Conservation (phyloP, 2,888 invertebrate genomes). For the Tipula vernalis region DNA sequence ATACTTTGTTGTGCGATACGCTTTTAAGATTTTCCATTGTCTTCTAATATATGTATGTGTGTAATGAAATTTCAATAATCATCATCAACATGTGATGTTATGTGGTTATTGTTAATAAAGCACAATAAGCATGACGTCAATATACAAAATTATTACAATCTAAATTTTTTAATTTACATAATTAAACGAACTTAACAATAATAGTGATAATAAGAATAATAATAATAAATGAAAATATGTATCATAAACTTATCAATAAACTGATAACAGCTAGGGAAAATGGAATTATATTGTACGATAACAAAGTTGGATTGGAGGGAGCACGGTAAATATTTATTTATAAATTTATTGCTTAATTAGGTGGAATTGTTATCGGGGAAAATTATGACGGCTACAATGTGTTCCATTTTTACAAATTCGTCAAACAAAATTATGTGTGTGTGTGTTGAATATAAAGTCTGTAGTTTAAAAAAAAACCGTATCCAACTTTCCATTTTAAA, state of each 20-base stretch:
- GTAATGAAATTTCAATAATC: no score
- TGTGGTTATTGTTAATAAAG: no score
- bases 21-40: background rate
- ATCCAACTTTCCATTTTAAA: no score
- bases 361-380: no score
- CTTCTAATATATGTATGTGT: background rate
- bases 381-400: no score
- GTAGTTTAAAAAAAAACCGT: no score
- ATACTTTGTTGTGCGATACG: background rate
- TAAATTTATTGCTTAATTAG: no score
- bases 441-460: no score
- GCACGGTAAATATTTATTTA: background rate
- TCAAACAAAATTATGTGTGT: no score
- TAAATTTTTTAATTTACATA: background rate
- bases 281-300: background rate
- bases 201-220: no score
- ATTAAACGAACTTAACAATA: background rate
- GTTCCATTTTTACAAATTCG: no score
- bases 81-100: no score
- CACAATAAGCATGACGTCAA: background rate
- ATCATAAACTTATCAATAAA: background rate
- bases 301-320: background rate
- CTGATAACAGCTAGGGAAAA: background rate
- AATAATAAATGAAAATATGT: background rate
- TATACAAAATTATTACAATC: background rate